A percentile compares a stretch with the other conserved stretches of the same genome.
Conservation (phyloP, 2,113 vertebrate genomes). For the Rallus limicola region DNA sequence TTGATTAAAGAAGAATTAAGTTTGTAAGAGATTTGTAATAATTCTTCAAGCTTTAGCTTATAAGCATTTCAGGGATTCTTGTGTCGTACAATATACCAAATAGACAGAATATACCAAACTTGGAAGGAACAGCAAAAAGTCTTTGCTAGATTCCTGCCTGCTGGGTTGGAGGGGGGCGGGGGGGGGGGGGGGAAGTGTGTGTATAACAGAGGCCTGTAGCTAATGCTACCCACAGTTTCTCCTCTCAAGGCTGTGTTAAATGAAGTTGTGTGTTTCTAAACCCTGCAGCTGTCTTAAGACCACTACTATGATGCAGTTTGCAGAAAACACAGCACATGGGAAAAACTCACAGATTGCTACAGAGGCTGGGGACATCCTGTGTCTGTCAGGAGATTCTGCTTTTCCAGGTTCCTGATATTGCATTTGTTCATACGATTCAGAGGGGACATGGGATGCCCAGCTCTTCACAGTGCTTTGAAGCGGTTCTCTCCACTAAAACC, state of each 20-base stretch:
- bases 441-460: fast-evolving
- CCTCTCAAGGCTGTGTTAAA: neutral
- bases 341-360: neutral
- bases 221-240: neutral
- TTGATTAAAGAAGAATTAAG: neutral
- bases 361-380: too few relatives aligned
- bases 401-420: neutral
- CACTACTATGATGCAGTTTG: neutral
- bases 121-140: neutral
- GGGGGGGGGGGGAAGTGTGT: too few relatives aligned
- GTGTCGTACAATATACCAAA: too few relatives aligned
- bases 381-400: neutral
- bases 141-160: neutral
- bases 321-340: neutral
- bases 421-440: neutral
- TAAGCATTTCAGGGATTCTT: neutral
- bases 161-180: too few relatives aligned
- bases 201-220: neutral
- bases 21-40: neutral
- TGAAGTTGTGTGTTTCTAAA: neutral
- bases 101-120: neutral
- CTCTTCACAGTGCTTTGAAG: neutral
- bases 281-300: neutral
- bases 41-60: neutral
- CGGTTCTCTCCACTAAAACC: neutral